Percentiles rank a stretch among this genome's conserved stretches.
Conservation (phyloP, 2,888 invertebrate species). For the Drosophila mercatorum region DNA sequence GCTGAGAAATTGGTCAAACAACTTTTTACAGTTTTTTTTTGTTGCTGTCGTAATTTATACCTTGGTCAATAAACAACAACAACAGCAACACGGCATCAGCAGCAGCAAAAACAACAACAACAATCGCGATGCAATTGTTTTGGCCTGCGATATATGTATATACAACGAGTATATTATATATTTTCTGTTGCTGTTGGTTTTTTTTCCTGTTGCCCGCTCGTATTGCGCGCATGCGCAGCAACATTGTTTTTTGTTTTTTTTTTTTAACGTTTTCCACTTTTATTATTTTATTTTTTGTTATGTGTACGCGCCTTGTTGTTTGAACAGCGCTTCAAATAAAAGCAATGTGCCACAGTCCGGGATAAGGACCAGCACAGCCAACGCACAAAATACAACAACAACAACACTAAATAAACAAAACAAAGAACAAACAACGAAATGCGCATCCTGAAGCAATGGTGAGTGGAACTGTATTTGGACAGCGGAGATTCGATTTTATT, state of each 20-base stretch:
- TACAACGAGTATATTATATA: not conserved
- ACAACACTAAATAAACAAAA: slow-evolving; percentile 16
- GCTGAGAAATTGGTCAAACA: slow-evolving; percentile 60
- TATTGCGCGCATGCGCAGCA: slow-evolving; percentile 48
- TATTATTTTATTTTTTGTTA: not conserved
- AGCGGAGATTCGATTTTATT: not conserved
- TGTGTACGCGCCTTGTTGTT: slow-evolving; percentile 21
- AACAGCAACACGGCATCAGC: slow-evolving; percentile 18
- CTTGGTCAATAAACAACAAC: slow-evolving; percentile 48
- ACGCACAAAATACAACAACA: slow-evolving; percentile 6
- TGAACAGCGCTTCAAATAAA: slow-evolving; percentile 34
- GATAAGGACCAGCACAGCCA: slow-evolving; percentile 24
- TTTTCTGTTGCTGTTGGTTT: not conserved
- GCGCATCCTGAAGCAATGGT: slow-evolving; percentile 83
- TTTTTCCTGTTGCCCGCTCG: slow-evolving; percentile 26
- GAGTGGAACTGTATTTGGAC: slow-evolving; percentile 41
- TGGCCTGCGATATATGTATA: not conserved
- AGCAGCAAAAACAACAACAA: not conserved
- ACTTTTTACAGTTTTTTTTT: slow-evolving; percentile 40
- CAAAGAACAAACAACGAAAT: slow-evolving; percentile 53
- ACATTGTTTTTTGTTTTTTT: slow-evolving; percentile 2
- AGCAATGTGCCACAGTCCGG: slow-evolving; percentile 41
- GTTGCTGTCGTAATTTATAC: slow-evolving; percentile 54
- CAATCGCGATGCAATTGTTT: slow-evolving; percentile 32
- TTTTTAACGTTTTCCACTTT: slow-evolving; percentile 6